Conservation (phyloP, 37 sponge, comb jelly and placozoan species). For the Lycopodina hypogea region DNA sequence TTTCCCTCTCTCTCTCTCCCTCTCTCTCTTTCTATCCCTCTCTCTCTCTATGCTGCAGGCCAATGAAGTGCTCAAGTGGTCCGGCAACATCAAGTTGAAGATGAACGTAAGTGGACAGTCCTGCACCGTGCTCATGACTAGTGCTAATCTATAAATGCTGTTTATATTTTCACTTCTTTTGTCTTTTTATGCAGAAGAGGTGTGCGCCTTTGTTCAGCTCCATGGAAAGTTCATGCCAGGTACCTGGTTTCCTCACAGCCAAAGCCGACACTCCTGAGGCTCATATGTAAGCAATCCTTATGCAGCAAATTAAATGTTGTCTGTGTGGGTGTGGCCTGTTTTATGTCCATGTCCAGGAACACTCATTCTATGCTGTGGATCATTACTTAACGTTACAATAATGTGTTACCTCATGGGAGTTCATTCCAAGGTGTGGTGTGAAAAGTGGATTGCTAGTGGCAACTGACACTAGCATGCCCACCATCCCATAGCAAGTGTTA, state of each 20-base stretch:
- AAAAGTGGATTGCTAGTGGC: too few species aligned
- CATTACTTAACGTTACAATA: too few species aligned
- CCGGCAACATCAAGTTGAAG: conserved; percentile 56
- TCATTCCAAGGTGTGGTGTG: too few species aligned
- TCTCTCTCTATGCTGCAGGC: conserved; percentile 21
- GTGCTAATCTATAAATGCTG: neutral
- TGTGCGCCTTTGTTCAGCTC: neutral
- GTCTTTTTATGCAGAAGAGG: neutral
- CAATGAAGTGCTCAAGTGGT: conserved; percentile 70
- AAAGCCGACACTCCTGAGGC: conserved; percentile 34
- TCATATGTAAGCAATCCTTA: conserved; percentile 34
- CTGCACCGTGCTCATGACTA: too few species aligned
- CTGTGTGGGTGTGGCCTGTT: too few species aligned
- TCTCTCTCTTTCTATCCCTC: neutral
- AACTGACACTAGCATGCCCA: too few species aligned
- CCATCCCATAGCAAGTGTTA: too few species aligned
- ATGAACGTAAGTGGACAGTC: conserved; percentile 42
- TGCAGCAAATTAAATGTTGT: too few species aligned
- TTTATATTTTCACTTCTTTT: neutral
- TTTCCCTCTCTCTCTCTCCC: conserved; percentile 4
- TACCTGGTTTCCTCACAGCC: conserved; percentile 50
- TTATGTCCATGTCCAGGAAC: too few species aligned
- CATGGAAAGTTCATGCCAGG: neutral
- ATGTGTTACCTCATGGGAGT: too few species aligned
- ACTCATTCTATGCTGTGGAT: too few species aligned